Percentiles rank a stretch among this genome's conserved stretches.
These are phyloP conservation scores for Sturnus vulgaris DNA, from an alignment of 2,113 vertebrate genomes.

Conservation along the genomic window DNA sequence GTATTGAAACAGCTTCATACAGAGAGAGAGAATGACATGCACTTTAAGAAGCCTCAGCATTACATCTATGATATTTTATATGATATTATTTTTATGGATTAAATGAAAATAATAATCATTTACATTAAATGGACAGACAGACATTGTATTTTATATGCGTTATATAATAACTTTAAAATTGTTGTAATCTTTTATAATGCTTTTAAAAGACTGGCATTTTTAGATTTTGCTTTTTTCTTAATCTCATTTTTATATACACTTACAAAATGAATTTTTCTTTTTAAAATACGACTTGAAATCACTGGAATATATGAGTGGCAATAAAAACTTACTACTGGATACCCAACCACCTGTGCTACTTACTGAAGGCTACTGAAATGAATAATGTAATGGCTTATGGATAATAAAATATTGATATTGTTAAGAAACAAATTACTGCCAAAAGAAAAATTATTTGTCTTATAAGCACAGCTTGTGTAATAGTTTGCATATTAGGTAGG, in stretches of 20 bases:
- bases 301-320: neutral
- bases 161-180: neutral
- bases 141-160: neutral
- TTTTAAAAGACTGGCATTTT: neutral
- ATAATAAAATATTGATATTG: slow-evolving; percentile 48
- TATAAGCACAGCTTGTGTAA: neutral
- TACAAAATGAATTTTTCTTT: neutral
- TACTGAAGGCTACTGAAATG: slow-evolving; percentile 22
- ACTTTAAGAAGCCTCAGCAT: neutral
- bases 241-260: neutral
- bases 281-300: neutral
- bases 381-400: slow-evolving; percentile 40
- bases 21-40: neutral
- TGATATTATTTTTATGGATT: neutral
- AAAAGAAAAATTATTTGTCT: slow-evolving; percentile 3
- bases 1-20: neutral
- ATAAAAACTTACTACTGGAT: slow-evolving; percentile 14
- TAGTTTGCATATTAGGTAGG: neutral
- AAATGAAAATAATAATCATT: neutral
- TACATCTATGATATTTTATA: neutral
- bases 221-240: neutral
- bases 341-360: neutral
- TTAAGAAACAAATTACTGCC: slow-evolving; percentile 45
- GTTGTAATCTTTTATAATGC: neutral
- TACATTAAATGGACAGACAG: neutral